Evolutionary conservation across 2,888 invertebrate species (phyloP), one percentile per base, ranked within the genome.

Genomic region (Cactoblastis cactorum): DNA sequence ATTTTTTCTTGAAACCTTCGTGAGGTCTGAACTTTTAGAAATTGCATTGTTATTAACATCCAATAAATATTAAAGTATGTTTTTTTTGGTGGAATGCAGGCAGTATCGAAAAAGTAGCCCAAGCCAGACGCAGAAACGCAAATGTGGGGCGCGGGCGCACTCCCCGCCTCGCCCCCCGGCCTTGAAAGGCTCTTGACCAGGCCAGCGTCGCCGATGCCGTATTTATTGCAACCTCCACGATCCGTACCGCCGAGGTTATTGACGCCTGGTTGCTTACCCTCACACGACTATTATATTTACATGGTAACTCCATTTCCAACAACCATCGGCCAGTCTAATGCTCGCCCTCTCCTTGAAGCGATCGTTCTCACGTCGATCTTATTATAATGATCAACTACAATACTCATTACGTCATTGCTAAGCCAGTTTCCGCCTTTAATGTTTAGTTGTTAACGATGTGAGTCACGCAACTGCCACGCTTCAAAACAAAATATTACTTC

Each of bases 141-240:
- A 80, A 86, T 85, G 80, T 82, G 78, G 84, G 80, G 77, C 80
- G 81, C 77, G 69, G 67, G 67, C 73, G 64, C 74, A 73, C 80
- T 77, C 87, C 86, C 86, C 86, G 80, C 85, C 80, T 83, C 84
- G 78, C 83, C 80, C 81, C 86, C 81, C 80, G 84, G 82, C 89
- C 88, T 89, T 88, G 89, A 89, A 88, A 89, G 88, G 88, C 87
- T 87, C 88, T 88, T 88, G 89, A 89, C 89, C 88, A 89, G 85
- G 76, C 84, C 87, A 83, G 72, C 74, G 76, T 71, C 77, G 82
- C 73, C 83, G 83, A 78, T 84, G 82, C 81, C 80, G 85, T 87
- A 87, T 87, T 87, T 88, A 87, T 88, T 87, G 88, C 88, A 88
- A 88, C 80, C 85, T 87, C 88, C 80, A 80, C 79, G 84, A 86